These are phyloP conservation scores for Autographa gamma DNA, from an alignment of 2,888 invertebrate genomes.

Conservation along the genomic window DNA sequence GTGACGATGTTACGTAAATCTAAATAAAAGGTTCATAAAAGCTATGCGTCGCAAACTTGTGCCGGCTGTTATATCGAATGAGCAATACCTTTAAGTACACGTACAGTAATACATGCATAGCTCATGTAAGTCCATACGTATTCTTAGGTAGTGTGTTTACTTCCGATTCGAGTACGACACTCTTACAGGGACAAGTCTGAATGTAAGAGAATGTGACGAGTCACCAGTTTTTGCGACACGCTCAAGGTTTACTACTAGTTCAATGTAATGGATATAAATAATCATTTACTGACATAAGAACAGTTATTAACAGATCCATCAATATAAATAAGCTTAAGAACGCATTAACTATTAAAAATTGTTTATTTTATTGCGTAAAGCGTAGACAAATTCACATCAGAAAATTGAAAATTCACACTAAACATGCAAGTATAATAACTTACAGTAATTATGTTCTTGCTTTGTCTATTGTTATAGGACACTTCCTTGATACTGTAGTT, in stretches of 20 bases:
- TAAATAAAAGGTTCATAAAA: slow-evolving; percentile 51
- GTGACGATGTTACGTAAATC: slow-evolving; percentile 78
- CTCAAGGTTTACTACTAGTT: slow-evolving; percentile 72
- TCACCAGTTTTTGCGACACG: slow-evolving; percentile 69
- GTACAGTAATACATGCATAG: slow-evolving; percentile 2
- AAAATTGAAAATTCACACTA: slow-evolving; percentile 10
- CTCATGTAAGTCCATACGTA: slow-evolving; percentile 1
- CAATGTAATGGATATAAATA: slow-evolving; percentile 59
- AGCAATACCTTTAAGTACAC: slow-evolving; percentile 9
- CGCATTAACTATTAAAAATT: slow-evolving; percentile 29
- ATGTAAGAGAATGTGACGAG: slow-evolving; percentile 74
- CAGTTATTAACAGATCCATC: slow-evolving; percentile 31
- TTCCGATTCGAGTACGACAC: slow-evolving; percentile 59
- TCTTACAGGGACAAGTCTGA: slow-evolving; percentile 52
- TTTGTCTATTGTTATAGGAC: slow-evolving; percentile 37
- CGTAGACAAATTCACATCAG: slow-evolving; percentile 25
- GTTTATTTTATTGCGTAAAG: slow-evolving; percentile 28
- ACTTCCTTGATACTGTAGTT: slow-evolving; percentile 33
- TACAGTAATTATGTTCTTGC: slow-evolving; percentile 9
- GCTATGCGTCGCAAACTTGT: slow-evolving; percentile 49
- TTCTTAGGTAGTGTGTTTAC: slow-evolving; percentile 33
- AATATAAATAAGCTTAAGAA: slow-evolving; percentile 26
- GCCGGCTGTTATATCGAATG: slow-evolving; percentile 24
- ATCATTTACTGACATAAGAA: slow-evolving; percentile 58
- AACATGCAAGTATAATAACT: neutral